Evolutionary conservation across 2,113 vertebrate species (phyloP).

Genomic region (Vulpes lagopus): DNA sequence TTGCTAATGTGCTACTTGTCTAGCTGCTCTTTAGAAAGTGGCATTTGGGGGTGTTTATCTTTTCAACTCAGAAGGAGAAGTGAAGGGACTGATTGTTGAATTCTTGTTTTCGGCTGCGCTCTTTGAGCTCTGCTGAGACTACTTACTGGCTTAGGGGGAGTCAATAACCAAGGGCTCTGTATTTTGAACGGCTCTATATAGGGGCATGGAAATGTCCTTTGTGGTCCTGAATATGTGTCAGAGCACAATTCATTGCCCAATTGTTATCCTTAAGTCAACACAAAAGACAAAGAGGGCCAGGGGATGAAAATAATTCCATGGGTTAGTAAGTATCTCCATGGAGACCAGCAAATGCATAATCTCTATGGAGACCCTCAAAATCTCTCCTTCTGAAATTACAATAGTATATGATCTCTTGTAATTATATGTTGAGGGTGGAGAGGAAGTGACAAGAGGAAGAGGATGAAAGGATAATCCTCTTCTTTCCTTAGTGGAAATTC

Average conservation of each 20-base stretch:
- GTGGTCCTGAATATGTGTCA: constrained; percentile 44
- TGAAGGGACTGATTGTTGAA: constrained; percentile 60
- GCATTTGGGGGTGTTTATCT: constrained; percentile 74
- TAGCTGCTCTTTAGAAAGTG: constrained; percentile 68
- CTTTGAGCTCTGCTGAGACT: constrained; percentile 31
- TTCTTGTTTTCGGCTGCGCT: constrained; percentile 17
- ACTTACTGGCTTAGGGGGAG: constrained; percentile 40
- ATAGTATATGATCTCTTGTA: neutral
- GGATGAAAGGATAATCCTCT: neutral
- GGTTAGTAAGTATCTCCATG: constrained; percentile 59
- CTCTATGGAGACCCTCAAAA: constrained; percentile 63
- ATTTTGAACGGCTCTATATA: neutral
- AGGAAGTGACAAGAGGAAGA: neutral
- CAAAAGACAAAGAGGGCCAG: constrained; percentile 59
- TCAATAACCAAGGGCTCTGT: neutral
- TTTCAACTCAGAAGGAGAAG: constrained; percentile 59
- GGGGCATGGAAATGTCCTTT: constrained; percentile 14
- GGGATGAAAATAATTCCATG: constrained; percentile 67
- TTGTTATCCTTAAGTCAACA: constrained; percentile 40
- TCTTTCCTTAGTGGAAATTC: neutral
- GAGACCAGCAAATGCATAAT: constrained; percentile 60
- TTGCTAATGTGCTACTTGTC: constrained; percentile 73
- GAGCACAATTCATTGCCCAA: constrained; percentile 5
- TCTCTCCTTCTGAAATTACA: constrained; percentile 54
- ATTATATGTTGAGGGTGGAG: neutral